Percentiles rank a stretch among this genome's conserved stretches.
phyloP scores from a whole-genome alignment of 2,797 vertebrate genomes.

The Tauraco hartlaubi region DNA sequence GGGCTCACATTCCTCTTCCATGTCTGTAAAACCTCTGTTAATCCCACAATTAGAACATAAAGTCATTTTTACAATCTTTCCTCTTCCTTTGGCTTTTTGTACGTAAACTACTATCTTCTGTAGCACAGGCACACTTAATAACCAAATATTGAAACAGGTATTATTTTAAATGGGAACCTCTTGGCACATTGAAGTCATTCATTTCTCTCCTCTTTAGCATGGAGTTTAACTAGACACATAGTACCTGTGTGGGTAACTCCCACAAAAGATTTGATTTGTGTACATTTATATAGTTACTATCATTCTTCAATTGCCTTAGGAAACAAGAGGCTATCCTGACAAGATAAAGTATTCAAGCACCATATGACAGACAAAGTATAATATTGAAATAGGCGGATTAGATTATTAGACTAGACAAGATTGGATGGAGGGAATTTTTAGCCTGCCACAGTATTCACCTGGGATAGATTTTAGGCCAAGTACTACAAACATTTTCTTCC shows the following conservation, averaged over 20 bases:
- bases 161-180: background rate
- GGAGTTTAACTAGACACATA: background rate
- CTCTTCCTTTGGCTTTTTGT: background rate
- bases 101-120: background rate
- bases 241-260: background rate
- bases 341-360: conserved; percentile 21
- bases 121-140: background rate
- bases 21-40: background rate
- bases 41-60: background rate
- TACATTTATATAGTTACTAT: background rate
- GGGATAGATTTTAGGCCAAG: conserved; percentile 3
- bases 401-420: conserved; percentile 32
- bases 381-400: conserved; percentile 35
- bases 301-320: background rate
- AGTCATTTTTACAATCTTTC: background rate
- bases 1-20: background rate
- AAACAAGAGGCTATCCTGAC: conserved; percentile 1
- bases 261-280: background rate
- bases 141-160: background rate
- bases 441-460: background rate
- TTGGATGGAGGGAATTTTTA: conserved; percentile 22
- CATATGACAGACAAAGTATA: background rate
- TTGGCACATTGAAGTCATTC: background rate
- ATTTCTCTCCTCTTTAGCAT: background rate
- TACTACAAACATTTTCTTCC: conserved; percentile 13